These are phyloP conservation scores for Podarcis siculus DNA, from an alignment of 2,797 vertebrate genomes.

Conservation along the genomic window DNA sequence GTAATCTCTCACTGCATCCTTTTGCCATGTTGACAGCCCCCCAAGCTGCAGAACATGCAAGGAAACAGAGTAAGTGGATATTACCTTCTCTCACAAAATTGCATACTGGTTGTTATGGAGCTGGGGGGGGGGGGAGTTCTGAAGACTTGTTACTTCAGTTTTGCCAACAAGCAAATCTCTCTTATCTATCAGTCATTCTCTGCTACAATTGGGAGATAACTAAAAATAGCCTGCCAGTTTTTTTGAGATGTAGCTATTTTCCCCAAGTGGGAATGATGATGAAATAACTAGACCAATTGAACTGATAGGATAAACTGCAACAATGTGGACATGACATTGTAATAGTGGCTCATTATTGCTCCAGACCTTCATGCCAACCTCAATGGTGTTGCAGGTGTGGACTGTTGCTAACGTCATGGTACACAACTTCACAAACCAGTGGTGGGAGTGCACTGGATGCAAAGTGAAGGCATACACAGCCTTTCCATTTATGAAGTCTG, in stretches of 20 bases:
- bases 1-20: slow-evolving; percentile 85
- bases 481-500: not conserved
- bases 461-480: no score
- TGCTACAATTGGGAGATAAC: not conserved
- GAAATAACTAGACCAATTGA: not conserved
- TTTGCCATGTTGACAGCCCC: slow-evolving; percentile 87
- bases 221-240: not conserved
- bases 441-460: no score
- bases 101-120: no score
- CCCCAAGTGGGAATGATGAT: not conserved
- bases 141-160: not conserved
- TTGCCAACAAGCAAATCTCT: not conserved
- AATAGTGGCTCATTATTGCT: not conserved
- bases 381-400: not conserved
- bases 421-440: no score
- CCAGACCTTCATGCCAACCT: not conserved
- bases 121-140: not conserved
- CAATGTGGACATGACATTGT: not conserved
- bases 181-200: not conserved
- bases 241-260: not conserved
- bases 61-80: slow-evolving; percentile 81
- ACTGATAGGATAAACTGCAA: not conserved
- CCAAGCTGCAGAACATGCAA: slow-evolving; percentile 81
- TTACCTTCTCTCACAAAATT: not conserved
- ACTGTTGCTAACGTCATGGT: no score